Percentiles rank a stretch among this genome's conserved stretches.
These are phyloP conservation scores for Parnassius orleans DNA, from an alignment of 2,888 invertebrate species.

Conservation along the genomic window DNA sequence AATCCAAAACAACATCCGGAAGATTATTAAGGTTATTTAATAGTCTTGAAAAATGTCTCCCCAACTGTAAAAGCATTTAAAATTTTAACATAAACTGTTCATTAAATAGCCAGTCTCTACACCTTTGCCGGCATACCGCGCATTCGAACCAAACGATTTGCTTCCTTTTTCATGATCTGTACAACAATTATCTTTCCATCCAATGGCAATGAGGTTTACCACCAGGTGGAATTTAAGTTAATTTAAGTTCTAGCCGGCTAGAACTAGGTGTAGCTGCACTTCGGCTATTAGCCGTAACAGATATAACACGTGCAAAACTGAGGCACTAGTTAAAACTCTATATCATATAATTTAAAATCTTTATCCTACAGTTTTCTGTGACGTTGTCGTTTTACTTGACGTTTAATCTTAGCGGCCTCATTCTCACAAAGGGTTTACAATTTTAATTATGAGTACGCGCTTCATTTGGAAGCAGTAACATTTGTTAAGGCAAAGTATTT, in stretches of 20 bases:
- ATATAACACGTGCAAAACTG: too few species aligned
- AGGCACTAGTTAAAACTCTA: too few species aligned
- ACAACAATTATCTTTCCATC: neutral
- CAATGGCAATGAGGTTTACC: too few species aligned
- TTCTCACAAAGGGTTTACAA: constrained; percentile 23
- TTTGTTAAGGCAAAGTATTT: constrained; percentile 18
- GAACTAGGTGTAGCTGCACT: too few species aligned
- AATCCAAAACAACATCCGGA: constrained; percentile 53
- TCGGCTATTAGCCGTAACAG: too few species aligned
- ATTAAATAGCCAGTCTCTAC: too few species aligned
- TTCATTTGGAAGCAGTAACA: constrained; percentile 18
- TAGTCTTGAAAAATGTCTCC: constrained; percentile 4
- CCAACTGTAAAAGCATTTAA: constrained; percentile 2
- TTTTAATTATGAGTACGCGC: constrained; percentile 25
- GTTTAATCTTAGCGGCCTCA: constrained; percentile 22
- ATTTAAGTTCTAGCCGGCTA: too few species aligned
- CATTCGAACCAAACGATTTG: too few species aligned
- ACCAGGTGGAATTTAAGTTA: neutral
- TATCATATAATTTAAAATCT: neutral
- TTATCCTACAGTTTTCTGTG: constrained; percentile 6
- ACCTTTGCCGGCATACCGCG: too few species aligned
- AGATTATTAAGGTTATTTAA: constrained; percentile 27
- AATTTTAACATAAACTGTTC: too few species aligned
- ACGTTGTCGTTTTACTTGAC: constrained; percentile 18
- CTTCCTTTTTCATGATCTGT: neutral